phyloP scores from a whole-genome alignment of 2,888 invertebrate species.

The Nomada ferruginata region DNA sequence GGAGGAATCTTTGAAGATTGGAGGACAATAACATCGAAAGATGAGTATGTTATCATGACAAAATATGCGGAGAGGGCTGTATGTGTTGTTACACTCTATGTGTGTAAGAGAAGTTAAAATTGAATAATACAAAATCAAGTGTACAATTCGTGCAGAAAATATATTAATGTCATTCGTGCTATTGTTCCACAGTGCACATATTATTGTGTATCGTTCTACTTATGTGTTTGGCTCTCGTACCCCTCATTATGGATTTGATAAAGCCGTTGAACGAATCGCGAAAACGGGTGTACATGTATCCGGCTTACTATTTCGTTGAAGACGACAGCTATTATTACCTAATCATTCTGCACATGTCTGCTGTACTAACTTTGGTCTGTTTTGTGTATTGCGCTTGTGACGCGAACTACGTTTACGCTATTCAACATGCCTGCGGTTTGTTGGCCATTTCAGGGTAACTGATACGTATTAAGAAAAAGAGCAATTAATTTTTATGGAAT shows the following conservation, averaged over 20 bases:
- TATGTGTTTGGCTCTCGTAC: background rate
- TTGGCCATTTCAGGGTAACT: slow-evolving; percentile 7
- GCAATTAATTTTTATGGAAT: background rate
- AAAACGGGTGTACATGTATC: background rate
- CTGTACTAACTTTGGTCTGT: too few relatives aligned
- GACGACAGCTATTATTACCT: slow-evolving; percentile 1
- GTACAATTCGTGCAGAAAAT: background rate
- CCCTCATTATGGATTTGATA: slow-evolving; percentile 8
- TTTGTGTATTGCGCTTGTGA: slow-evolving; percentile 14
- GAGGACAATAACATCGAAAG: background rate
- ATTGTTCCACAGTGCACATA: background rate
- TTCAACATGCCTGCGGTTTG: slow-evolving; percentile 35
- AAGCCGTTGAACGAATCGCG: slow-evolving; percentile 17
- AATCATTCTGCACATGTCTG: background rate
- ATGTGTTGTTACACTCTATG: background rate
- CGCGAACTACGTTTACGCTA: slow-evolving; percentile 7
- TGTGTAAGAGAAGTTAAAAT: background rate
- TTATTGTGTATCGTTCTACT: background rate
- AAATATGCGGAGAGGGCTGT: background rate
- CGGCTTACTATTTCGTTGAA: slow-evolving; percentile 13
- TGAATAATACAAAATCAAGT: too few relatives aligned
- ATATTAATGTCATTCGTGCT: background rate
- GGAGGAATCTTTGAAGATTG: slow-evolving; percentile 9
- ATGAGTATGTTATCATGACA: slow-evolving; percentile 7
- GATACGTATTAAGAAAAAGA: background rate